Evolutionary conservation across 2,888 invertebrate genomes (phyloP).

Genomic region (Phyllotreta striolata): DNA sequence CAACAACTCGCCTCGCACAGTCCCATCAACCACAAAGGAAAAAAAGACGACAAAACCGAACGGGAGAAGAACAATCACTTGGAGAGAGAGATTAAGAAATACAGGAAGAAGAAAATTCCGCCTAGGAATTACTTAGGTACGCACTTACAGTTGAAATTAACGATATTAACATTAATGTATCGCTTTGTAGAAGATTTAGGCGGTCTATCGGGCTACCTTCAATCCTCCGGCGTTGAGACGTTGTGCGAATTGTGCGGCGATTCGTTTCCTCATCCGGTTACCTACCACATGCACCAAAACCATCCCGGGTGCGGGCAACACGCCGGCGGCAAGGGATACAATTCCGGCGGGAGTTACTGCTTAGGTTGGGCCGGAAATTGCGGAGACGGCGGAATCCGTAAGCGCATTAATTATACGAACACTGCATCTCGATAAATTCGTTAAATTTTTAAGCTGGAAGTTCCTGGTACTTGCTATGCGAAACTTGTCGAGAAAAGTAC

Average conservation of each 20-base stretch:
- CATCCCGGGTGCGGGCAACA: conserved; percentile 93
- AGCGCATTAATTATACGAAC: conserved; percentile 44
- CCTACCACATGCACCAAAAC: conserved; percentile 88
- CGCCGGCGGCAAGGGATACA: conserved; percentile 89
- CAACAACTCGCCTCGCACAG: conserved; percentile 67
- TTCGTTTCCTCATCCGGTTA: conserved; percentile 79
- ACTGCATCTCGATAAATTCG: too few relatives aligned
- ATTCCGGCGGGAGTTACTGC: conserved; percentile 87
- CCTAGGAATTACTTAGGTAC: conserved; percentile 57
- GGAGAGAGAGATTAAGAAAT: conserved; percentile 64
- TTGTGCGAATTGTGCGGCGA: conserved; percentile 89
- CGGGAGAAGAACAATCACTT: conserved; percentile 59
- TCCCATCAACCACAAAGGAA: conserved; percentile 59
- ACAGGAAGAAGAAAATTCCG: conserved; percentile 67
- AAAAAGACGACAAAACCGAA: conserved; percentile 55
- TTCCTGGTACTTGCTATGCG: conserved; percentile 94
- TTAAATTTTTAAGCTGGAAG: conserved; percentile 68
- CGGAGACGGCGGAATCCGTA: conserved; percentile 83
- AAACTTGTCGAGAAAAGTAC: conserved; percentile 85
- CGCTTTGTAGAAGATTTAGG: conserved; percentile 53
- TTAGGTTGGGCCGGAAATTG: conserved; percentile 90
- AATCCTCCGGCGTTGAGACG: conserved; percentile 53
- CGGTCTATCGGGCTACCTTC: conserved; percentile 53
- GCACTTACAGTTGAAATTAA: too few relatives aligned
- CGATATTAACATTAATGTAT: too few relatives aligned